Base-by-base conservation (phyloP, 2,888 invertebrate species). In the Chrysolina americana region DNA sequence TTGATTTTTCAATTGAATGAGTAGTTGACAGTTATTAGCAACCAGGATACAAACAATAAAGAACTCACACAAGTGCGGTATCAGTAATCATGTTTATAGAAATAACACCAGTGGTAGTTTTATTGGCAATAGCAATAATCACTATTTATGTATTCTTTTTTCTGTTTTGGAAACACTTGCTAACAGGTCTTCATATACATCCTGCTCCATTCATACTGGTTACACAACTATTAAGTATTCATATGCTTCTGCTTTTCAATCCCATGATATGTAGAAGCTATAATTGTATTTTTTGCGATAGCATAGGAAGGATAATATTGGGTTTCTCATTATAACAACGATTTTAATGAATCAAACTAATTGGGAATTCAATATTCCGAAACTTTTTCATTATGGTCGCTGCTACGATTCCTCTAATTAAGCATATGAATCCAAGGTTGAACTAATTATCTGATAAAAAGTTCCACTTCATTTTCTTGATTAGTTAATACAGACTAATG, bases 291-390 rank as follows among this genome's bases (percentile, higher is more conserved):
- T 48, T 48, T 19, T 48, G 48, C 9, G 9, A 17, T 48, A 48
- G 6, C 48, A 10, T 48, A 53, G 17, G n/a, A 36, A 36, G 44
- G 36, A 36, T 36, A 66, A 70, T 65, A 73, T 62, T 66, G 50
- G 70, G 50, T 64, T 70, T 50, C 66, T 74, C 74, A 66, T 74
- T 74, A 70, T 47, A 48, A 59, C 44, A 36, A 69, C 68, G 28
- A 70, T 74, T 74, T 74, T 74, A 74, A 74, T 74, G 70, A 70
- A 70, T 47, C 70, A 70, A 70, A 66, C 70, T 74, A 74, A 74
- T 74, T 74, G 53, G 70, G 62, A 62, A 74, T 74, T 74, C 47
- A 53, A 66, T 74, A 74, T 74, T 74, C 74, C 44, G 19, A 62
- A 69, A 65, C 65, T 44, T 66, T 66, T 74, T 74, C 36, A 59